Percentiles rank a stretch among this genome's conserved stretches.
Conservation (phyloP, 2,888 invertebrate species). For the Junonia oenone region DNA sequence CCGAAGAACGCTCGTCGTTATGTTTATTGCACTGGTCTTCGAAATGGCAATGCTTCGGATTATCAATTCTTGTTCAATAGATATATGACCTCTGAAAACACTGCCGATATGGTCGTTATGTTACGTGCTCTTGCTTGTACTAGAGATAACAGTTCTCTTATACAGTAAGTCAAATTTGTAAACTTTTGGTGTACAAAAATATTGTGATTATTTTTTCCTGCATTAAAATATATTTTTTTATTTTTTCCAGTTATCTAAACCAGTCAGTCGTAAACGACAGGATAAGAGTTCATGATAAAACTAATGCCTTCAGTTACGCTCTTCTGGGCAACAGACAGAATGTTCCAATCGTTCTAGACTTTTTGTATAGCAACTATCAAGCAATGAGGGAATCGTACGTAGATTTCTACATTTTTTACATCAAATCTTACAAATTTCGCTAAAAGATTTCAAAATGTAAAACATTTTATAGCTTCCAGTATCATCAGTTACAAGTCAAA, state of each 20-base stretch:
- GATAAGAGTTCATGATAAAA: constrained; percentile 70
- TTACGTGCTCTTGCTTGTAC: constrained; percentile 73
- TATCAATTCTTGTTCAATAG: constrained; percentile 81
- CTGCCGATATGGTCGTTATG: constrained; percentile 79
- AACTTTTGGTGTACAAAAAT: too few species aligned
- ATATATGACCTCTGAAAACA: constrained; percentile 80
- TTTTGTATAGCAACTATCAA: constrained; percentile 54
- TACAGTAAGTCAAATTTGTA: too few species aligned
- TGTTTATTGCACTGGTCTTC: constrained; percentile 83
- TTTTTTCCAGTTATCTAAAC: constrained; percentile 65
- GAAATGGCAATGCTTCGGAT: constrained; percentile 76
- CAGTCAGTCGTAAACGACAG: constrained; percentile 64
- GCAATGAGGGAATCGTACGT: constrained; percentile 51
- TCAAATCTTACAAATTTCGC: background rate
- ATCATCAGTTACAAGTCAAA: too few species aligned
- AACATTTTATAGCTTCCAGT: too few species aligned
- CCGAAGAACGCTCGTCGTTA: constrained; percentile 79
- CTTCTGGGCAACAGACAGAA: constrained; percentile 78
- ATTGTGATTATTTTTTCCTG: background rate
- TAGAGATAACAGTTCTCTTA: constrained; percentile 40
- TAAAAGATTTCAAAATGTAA: too few species aligned
- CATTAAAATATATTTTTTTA: background rate
- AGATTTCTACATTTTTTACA: background rate
- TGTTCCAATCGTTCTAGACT: constrained; percentile 69
- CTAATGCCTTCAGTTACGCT: constrained; percentile 67